Evolutionary conservation across 2,888 invertebrate species (phyloP).

Genomic region (Nemoura dubitans): DNA sequence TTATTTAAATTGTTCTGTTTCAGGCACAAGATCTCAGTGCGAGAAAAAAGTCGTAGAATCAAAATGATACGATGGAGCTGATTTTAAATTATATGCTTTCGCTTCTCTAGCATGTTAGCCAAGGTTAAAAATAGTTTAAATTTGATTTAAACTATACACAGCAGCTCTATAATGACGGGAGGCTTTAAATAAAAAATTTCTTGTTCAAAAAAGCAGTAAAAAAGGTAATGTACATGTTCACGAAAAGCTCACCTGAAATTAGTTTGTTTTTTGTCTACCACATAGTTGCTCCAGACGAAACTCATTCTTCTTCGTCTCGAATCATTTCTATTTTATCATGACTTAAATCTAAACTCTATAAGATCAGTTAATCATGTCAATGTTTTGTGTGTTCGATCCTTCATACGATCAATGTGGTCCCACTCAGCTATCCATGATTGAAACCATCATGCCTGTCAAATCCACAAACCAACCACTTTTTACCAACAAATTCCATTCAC

Average conservation of each 20-base stretch:
- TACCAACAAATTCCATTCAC: neutral
- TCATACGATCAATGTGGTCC: neutral
- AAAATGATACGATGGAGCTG: neutral
- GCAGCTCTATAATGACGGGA: neutral
- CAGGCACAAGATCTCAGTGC: neutral
- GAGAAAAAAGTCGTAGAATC: neutral
- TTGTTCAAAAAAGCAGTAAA: neutral
- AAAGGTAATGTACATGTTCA: neutral
- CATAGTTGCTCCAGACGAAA: neutral
- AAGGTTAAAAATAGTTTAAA: neutral
- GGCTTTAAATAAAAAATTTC: neutral
- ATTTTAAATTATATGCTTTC: neutral
- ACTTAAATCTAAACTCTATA: neutral
- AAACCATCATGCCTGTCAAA: neutral
- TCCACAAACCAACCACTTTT: neutral
- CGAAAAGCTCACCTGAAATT: neutral
- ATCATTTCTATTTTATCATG: neutral
- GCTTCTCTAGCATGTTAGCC: neutral
- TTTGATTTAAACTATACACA: neutral
- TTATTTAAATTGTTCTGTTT: neutral
- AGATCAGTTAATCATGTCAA: neutral
- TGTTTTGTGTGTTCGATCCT: neutral
- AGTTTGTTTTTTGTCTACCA: neutral
- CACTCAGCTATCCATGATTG: neutral
- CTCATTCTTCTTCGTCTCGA: neutral